Evolutionary conservation across 1,140 invertebrate genomes (phyloP), one percentile per base, ranked within the genome.

Genomic region (Zaprionus camerounensis): DNA sequence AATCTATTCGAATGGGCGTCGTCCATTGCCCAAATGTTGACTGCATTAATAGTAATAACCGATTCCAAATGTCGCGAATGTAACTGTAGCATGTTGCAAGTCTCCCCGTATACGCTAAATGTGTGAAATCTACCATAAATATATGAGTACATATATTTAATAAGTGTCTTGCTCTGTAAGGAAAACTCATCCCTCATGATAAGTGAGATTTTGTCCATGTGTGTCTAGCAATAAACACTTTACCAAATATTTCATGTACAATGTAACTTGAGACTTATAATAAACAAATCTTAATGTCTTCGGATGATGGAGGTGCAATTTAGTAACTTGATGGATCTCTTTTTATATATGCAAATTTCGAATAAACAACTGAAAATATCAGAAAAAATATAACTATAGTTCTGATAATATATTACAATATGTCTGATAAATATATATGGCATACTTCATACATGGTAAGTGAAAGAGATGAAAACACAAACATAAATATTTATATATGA

Each of bases 71-170:
- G 26, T 38, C 28, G 53, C 28, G 26, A 31, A 11, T 24, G 20
- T 51, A 46, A 46, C n/a, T n/a, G n/a, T n/a, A n/a, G n/a, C n/a
- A n/a, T n/a, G n/a, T n/a, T n/a, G n/a, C n/a, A n/a, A n/a, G n/a
- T n/a, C n/a, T n/a, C n/a, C n/a, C n/a, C 82, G 79, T 83, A 71
- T 87, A 62, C 26, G 68, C 56, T 1, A 67, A 70, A 85, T 86
- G 82, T 86, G 82, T 85, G 82, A 85, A 85, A 80, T 81, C 65
- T 69, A 58, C 68, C 69, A 85, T 78, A 71, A 78, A 51, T 59
- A 71, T 26, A 11, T 62, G 17, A 38, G 57, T 53, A 70, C 5
- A 51, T 68, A 38, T 13, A 38, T 38, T 13, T n/a, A n/a, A 15
- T 38, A 9, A 46, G 13, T 51, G 46, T 51, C 4, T 51, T 0